Base-by-base conservation (phyloP, 2,113 vertebrate genomes). In the Zosterops borbonicus region DNA sequence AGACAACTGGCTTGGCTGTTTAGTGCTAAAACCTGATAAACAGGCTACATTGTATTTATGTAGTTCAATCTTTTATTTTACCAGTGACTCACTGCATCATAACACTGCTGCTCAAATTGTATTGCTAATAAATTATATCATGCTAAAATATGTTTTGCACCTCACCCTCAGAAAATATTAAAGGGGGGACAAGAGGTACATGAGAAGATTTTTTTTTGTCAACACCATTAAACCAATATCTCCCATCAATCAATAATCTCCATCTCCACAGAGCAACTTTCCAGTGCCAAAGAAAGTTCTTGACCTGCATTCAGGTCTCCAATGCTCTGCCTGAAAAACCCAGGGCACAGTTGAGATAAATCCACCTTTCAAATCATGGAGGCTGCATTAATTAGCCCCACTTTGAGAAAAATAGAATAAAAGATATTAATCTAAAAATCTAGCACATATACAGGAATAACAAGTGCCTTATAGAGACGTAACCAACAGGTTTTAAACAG, bases 91-190 rank as follows among this genome's bases (percentile, higher is more conserved):
- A 86, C 92, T 93, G 83, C 63, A 92, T 87, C 87, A 82, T 20
- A 96, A 89, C 70, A 91, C 50, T 91, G 91, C 82, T 81, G 74
- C 56, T 92, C 78, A 95, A 88, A 90, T 77, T 70, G 76, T 69
- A 73, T 76, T 92, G 79, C 82, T 90, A 92, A 94, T 91, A 94
- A 97, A 96, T 86, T 87, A 59, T 75, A 95, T 87, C 89, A 84
- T 44, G 44, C 49, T 44, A 83, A 67, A 94, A 91, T 64, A 78
- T 73, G 7, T 2, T 65, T 96, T 90, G 76, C 46, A 92, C 73
- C 78, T 92, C 64, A 84, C 25, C 8, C 33, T 90, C 58, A 96
- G 93, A 90, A 96, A 95, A 97, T 89, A 95, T 84, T 93, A 95
- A 95, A 96, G 65, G 41, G 13, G 17, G 14, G 67, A 79, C 75